Conservation (phyloP, 2,113 vertebrate species). For the Rhinolophus ferrumequinum region DNA sequence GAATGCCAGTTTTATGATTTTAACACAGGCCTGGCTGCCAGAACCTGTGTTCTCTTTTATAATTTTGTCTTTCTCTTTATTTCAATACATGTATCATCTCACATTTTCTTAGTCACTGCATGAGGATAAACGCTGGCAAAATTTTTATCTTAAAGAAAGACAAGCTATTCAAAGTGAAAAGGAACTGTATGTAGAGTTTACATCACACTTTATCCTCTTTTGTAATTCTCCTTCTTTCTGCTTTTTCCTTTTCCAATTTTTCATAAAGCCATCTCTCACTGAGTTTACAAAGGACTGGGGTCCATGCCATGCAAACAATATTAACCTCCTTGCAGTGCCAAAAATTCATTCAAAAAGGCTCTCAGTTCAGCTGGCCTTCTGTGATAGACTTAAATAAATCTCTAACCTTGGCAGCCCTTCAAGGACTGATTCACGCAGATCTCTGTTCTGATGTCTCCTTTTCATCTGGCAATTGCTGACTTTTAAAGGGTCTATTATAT, state of each 20-base stretch:
- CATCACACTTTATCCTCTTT: background rate
- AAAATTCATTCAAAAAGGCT: constrained; percentile 50
- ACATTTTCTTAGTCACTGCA: background rate
- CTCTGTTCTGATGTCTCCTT: constrained; percentile 58
- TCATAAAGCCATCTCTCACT: constrained; percentile 65
- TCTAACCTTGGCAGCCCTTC: constrained; percentile 50
- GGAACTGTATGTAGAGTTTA: background rate
- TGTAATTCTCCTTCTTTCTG: constrained; percentile 49
- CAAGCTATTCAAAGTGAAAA: background rate
- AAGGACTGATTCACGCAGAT: constrained; percentile 48
- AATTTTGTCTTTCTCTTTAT: constrained; percentile 46
- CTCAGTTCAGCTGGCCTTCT: constrained; percentile 52
- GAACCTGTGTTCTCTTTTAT: background rate
- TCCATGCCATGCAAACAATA: constrained; percentile 53
- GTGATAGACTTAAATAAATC: constrained; percentile 7
- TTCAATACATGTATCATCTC: background rate
- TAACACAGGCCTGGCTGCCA: background rate
- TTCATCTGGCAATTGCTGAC: constrained; percentile 28
- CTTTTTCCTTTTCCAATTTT: constrained; percentile 54
- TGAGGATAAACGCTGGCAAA: constrained; percentile 5
- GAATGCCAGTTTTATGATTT: background rate
- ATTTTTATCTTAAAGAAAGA: constrained; percentile 33
- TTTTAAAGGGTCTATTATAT: constrained; percentile 65
- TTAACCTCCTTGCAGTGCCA: constrained; percentile 50
- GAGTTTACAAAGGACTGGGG: background rate